These are phyloP conservation scores for Labrus mixtus DNA, from an alignment of 2,113 vertebrate species.

Conservation along the genomic window DNA sequence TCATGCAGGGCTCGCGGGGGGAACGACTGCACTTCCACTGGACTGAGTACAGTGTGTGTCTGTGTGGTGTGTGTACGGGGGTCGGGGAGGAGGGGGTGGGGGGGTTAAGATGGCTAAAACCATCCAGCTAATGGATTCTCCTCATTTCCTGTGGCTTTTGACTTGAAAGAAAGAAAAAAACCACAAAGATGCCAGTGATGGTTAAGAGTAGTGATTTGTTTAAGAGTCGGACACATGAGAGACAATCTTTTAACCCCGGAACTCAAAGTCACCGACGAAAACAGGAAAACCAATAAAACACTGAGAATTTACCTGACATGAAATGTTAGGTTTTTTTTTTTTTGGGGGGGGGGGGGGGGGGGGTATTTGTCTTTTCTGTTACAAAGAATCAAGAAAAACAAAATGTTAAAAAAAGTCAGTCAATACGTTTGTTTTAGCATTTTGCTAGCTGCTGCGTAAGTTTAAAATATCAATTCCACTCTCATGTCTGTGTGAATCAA, in stretches of 20 bases:
- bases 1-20: conserved; percentile 66
- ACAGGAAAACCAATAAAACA: no score
- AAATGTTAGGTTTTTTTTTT: no score
- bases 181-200: conserved; percentile 44
- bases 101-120: conserved; percentile 22
- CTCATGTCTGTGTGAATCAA: no score
- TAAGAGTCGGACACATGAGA: conserved; percentile 46
- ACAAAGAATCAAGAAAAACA: no score
- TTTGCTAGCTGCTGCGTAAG: no score
- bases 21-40: conserved; percentile 49
- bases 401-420: no score
- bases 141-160: conserved; percentile 73
- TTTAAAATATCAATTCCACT: no score
- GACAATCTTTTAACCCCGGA: conserved; percentile 36
- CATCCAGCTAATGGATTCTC: conserved; percentile 75
- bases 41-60: conserved; percentile 29
- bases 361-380: no score
- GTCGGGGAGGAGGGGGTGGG: not conserved
- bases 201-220: conserved; percentile 60
- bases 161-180: conserved; percentile 59
- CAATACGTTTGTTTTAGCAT: no score
- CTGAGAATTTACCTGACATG: no score
- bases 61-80: not conserved
- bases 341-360: no score
- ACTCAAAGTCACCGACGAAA: not conserved